Base-by-base conservation (phyloP, 2,888 invertebrate genomes). In the Bruchidius siliquastri region DNA sequence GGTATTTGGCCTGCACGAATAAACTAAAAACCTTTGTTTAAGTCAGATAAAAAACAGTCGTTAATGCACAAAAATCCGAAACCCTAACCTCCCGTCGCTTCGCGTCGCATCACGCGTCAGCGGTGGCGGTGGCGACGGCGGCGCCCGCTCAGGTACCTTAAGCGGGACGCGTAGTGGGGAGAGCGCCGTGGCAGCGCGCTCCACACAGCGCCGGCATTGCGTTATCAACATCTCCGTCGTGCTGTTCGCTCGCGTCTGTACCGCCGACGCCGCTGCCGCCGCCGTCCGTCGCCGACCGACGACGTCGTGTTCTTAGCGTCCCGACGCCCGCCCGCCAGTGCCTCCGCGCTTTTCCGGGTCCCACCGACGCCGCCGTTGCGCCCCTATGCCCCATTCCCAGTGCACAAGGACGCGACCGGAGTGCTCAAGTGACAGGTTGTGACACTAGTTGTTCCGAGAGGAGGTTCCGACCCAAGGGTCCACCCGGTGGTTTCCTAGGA, bases 401-500 rank as follows among this genome's bases (percentile, higher is more conserved):
- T 18, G 18, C 49, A 49, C 49, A 49, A 49, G 49, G 49, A 49
- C 49, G 49, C 49, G 49, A 49, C 49, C 49, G 49, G 49, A 49
- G 49, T 49, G 49, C 49, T 13, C 8, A 4, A 49, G 49, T 49
- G 49, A 49, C 49, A 49, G 49, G 49, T 49, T 49, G 49, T 49
- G 49, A 13, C 18, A 13, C 6, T 13, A 49, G 49, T 49, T 8
- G 18, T 18, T 3, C 49, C 1, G 49, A 4, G 49, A 49, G 49
- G 49, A 49, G 49, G 49, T 49, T 49, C 18, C 49, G 13, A 49
- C 49, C 49, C 49, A 8, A 3, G 49, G n/a, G n/a, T n/a, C 8
- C 49, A 49, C 49, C 49, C 49, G 18, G 21, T 21, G 21, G 20
- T 21, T 77, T 80, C 83, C 81, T 84, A 85, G 84, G 85, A 86